phyloP scores from a whole-genome alignment of 2,888 invertebrate species.

The Eupsilia transversa region DNA sequence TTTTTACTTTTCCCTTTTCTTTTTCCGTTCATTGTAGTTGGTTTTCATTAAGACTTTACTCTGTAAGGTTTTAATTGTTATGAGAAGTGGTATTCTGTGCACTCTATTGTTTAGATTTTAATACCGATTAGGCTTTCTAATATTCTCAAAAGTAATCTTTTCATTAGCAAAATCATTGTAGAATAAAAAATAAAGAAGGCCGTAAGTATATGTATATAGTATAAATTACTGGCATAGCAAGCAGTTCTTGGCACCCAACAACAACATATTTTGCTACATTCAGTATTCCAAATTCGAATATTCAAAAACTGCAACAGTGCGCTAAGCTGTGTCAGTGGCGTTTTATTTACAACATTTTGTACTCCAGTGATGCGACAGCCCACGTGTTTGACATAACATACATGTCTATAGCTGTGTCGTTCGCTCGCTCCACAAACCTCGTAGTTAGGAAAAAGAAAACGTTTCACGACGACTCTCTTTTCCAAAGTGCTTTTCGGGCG shows the following conservation, averaged over 20 bases:
- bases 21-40: conserved; percentile 32
- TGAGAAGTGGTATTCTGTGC: conserved; percentile 25
- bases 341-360: conserved; percentile 66
- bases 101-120: conserved; percentile 17
- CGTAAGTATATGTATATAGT: conserved; percentile 1
- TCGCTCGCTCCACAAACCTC: conserved; percentile 64
- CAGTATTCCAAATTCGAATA: conserved; percentile 50
- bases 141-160: neutral
- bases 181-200: conserved; percentile 2
- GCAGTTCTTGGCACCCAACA: conserved; percentile 37
- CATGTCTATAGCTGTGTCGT: conserved; percentile 52
- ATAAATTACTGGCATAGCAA: conserved; percentile 25
- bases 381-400: conserved; percentile 54
- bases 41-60: conserved; percentile 34
- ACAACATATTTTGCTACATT: conserved; percentile 42
- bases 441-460: conserved; percentile 68
- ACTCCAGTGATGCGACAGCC: conserved; percentile 53
- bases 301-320: conserved; percentile 59
- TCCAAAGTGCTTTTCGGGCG: conserved; percentile 74
- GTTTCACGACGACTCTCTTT: conserved; percentile 63
- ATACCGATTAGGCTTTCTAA: neutral
- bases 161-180: neutral
- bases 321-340: conserved; percentile 61
- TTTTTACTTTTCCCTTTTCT: neutral
- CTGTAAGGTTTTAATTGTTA: conserved; percentile 12